Evolutionary conservation across 2,888 invertebrate species (phyloP).

Genomic region (Amblyjoppa fuscipennis): DNA sequence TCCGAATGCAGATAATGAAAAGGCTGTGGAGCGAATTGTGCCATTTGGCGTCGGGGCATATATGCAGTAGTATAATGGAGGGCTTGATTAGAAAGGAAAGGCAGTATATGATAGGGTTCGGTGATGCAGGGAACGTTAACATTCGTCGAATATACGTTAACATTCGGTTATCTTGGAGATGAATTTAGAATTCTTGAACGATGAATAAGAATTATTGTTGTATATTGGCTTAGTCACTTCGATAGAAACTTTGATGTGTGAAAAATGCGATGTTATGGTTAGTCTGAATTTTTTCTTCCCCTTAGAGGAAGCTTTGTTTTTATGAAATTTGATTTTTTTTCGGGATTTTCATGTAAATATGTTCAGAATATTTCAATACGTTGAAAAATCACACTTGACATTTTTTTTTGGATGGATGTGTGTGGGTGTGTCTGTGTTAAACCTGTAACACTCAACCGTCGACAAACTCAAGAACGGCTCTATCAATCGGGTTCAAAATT

Average conservation of each 20-base stretch:
- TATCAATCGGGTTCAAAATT: too few species aligned
- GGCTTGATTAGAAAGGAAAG: slow-evolving; percentile 48
- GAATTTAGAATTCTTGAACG: slow-evolving; percentile 6
- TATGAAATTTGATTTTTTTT: not conserved
- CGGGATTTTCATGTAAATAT: too few species aligned
- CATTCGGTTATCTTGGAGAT: not conserved
- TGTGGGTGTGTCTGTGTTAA: too few species aligned
- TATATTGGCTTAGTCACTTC: slow-evolving; percentile 14
- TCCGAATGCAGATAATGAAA: slow-evolving; percentile 62
- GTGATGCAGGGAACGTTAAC: slow-evolving; percentile 12
- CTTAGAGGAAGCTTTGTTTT: too few species aligned
- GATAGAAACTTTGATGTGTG: not conserved
- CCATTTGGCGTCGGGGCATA: slow-evolving; percentile 25
- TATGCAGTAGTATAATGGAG: slow-evolving; percentile 12
- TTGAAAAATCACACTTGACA: too few species aligned
- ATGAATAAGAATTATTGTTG: not conserved
- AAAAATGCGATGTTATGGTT: not conserved
- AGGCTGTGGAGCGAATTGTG: slow-evolving; percentile 50
- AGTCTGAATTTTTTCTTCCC: not conserved
- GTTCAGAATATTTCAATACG: too few species aligned
- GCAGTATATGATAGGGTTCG: not conserved
- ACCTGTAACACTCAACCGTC: too few species aligned
- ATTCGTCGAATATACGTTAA: slow-evolving; percentile 18
- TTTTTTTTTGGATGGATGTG: too few species aligned
- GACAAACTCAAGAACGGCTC: too few species aligned